Conservation (phyloP, 2,888 invertebrate genomes). For the Melanargia galathea region DNA sequence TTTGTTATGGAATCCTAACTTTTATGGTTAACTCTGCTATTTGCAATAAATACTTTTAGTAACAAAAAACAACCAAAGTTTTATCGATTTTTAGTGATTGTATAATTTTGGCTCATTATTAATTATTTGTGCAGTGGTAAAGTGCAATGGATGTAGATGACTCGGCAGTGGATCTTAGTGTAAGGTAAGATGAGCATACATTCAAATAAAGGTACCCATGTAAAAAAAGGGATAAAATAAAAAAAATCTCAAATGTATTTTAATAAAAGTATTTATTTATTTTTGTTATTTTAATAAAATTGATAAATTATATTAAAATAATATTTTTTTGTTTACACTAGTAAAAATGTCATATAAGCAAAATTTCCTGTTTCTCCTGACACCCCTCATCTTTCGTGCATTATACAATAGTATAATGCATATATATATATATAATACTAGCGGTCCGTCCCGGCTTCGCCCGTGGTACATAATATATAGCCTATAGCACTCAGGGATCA, state of each 20-base stretch:
- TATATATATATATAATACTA: too few relatives aligned
- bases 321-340: too few relatives aligned
- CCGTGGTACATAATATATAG: too few relatives aligned
- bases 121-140: conserved; percentile 42
- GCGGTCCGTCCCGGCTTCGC: too few relatives aligned
- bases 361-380: too few relatives aligned
- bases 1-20: neutral
- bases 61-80: conserved; percentile 25
- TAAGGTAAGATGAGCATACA: conserved; percentile 86
- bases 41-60: neutral
- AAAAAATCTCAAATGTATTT: neutral
- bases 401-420: too few relatives aligned
- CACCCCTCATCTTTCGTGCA: too few relatives aligned
- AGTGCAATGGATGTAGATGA: conserved; percentile 93
- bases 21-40: neutral
- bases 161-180: conserved; percentile 93
- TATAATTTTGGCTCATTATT: conserved; percentile 44
- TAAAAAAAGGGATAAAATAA: neutral
- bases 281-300: neutral
- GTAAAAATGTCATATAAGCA: too few relatives aligned
- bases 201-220: neutral
- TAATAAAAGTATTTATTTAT: neutral
- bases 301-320: too few relatives aligned
- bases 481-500: too few relatives aligned
- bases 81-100: conserved; percentile 42